Conservation (phyloP, 2,113 vertebrate genomes). For the Balaenoptera acutorostrata region DNA sequence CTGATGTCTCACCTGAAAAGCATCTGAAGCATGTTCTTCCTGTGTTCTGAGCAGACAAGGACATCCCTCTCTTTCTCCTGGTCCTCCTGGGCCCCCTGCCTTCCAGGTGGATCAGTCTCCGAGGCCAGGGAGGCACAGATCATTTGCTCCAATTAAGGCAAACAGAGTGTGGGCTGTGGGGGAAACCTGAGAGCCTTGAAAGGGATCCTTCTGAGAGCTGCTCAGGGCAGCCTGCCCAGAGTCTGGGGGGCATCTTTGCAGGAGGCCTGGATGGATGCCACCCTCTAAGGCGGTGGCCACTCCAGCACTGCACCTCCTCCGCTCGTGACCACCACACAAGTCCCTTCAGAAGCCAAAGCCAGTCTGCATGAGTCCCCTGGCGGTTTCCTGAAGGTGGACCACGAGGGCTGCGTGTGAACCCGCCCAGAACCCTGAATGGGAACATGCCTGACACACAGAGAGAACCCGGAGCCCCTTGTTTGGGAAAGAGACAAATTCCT, state of each 20-base stretch:
- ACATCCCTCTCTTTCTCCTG: not conserved
- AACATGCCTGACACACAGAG: not conserved
- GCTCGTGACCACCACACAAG: not conserved
- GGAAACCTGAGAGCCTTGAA: not conserved
- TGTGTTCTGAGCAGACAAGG: not conserved
- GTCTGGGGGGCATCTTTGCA: not conserved
- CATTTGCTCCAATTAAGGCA: not conserved
- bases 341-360: not conserved
- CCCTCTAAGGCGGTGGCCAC: rapidly evolving
- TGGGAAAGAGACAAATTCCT: not conserved
- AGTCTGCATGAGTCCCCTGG: not conserved
- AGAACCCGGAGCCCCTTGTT: not conserved
- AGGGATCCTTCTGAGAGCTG: not conserved
- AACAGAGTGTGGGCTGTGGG: not conserved
- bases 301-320: not conserved
- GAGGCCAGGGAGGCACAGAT: not conserved
- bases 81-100: rapidly evolving
- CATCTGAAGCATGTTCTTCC: not conserved
- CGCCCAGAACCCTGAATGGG: not conserved
- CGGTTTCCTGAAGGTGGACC: not conserved
- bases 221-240: not conserved
- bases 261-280: not conserved
- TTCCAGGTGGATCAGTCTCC: rapidly evolving
- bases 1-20: not conserved
- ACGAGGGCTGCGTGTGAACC: rapidly evolving